Percentiles rank a stretch among this genome's conserved stretches.
These are phyloP conservation scores for Crotophaga sulcirostris DNA, from an alignment of 2,113 vertebrate species.

Conservation along the genomic window DNA sequence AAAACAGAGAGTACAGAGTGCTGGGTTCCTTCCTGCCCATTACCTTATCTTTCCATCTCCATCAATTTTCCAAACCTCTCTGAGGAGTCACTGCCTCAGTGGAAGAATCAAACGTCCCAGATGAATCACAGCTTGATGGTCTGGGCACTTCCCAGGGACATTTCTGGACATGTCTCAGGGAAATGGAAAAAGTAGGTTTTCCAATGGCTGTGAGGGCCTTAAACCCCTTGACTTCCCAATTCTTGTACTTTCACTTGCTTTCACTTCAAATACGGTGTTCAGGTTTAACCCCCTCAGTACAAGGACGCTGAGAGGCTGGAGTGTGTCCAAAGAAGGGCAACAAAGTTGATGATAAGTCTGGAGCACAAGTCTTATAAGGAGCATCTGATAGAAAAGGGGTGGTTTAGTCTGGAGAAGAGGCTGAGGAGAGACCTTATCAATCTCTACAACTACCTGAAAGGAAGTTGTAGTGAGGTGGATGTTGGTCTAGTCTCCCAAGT, in stretches of 20 bases:
- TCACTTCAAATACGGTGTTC: neutral
- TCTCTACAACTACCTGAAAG: neutral
- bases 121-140: neutral
- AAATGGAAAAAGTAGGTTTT: neutral
- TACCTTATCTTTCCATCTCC: neutral
- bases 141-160: neutral
- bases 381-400: neutral
- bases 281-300: neutral
- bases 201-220: neutral
- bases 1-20: neutral
- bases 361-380: neutral
- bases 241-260: neutral
- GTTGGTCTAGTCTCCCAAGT: neutral
- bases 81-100: neutral
- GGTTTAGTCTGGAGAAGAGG: neutral
- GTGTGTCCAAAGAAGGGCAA: neutral
- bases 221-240: neutral
- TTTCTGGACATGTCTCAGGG: neutral
- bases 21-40: neutral
- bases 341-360: neutral
- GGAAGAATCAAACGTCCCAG: neutral
- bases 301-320: neutral
- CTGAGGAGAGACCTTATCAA: neutral
- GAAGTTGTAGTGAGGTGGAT: neutral
- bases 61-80: neutral